These are phyloP conservation scores for Salpingus planirostris DNA, from an alignment of 2,888 invertebrate species.

Conservation along the genomic window DNA sequence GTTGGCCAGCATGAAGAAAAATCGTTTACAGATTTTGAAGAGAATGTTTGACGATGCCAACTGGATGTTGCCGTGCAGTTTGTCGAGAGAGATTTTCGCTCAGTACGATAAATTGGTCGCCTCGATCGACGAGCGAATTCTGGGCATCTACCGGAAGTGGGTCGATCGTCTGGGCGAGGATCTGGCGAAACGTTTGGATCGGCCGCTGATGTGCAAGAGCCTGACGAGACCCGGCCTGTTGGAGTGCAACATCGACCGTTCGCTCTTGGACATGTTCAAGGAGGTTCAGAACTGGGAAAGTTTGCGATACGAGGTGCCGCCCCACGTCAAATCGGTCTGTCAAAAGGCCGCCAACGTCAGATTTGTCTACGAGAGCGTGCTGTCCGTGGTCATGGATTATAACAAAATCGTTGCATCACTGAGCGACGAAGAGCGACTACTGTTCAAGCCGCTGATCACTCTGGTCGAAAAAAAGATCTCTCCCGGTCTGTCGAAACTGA, in stretches of 20 bases:
- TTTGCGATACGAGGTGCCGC: conserved; percentile 60
- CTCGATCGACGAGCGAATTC: conserved; percentile 49
- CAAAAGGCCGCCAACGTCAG: conserved; percentile 49
- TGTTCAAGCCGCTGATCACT: conserved; percentile 67
- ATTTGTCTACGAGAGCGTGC: conserved; percentile 60
- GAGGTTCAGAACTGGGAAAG: conserved; percentile 69
- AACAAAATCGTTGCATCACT: conserved; percentile 70
- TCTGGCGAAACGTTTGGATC: conserved; percentile 52
- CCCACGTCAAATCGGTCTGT: conserved; percentile 56
- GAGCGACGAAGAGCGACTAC: conserved; percentile 63
- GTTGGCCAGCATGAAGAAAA: conserved; percentile 58
- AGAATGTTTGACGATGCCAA: conserved; percentile 60
- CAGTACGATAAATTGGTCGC: conserved; percentile 56
- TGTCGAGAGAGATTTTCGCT: conserved; percentile 60
- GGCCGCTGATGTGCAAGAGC: conserved; percentile 65
- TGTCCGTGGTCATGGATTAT: conserved; percentile 64
- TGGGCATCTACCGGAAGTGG: conserved; percentile 50
- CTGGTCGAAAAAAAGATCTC: conserved; percentile 57
- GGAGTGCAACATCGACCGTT: conserved; percentile 75
- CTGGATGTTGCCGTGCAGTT: conserved; percentile 69
- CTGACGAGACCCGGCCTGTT: conserved; percentile 54
- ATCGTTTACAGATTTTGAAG: conserved; percentile 51
- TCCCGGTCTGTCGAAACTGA: conserved; percentile 62
- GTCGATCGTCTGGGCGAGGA: conserved; percentile 52
- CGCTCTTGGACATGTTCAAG: conserved; percentile 50